These are phyloP conservation scores for Yponomeuta malinellus DNA, from an alignment of 2,888 invertebrate species.

Conservation along the genomic window DNA sequence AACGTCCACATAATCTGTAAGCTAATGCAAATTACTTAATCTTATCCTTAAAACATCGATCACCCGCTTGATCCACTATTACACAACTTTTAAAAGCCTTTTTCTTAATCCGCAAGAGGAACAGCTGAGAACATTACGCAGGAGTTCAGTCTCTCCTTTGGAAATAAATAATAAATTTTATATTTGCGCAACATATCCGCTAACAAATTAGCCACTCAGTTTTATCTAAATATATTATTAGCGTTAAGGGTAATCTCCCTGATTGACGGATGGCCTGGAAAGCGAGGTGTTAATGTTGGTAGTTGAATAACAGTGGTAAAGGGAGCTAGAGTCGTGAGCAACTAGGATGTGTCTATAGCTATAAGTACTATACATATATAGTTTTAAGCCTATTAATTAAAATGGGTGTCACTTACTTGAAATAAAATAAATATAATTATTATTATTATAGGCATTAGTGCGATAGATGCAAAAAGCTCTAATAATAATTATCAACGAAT, in stretches of 20 bases:
- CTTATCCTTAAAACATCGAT: slow-evolving; percentile 64
- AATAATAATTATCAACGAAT: no score
- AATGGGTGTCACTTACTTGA: no score
- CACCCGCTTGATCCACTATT: slow-evolving; percentile 55
- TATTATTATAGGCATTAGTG: background rate
- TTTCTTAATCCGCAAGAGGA: slow-evolving; percentile 45
- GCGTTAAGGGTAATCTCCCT: slow-evolving; percentile 41
- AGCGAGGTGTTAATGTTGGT: background rate
- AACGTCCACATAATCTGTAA: slow-evolving; percentile 20
- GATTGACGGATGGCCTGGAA: slow-evolving; percentile 1
- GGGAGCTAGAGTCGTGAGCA: background rate
- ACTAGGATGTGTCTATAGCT: background rate
- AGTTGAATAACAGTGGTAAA: background rate
- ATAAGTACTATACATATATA: no score
- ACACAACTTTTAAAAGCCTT: slow-evolving; percentile 40
- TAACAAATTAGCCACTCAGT: slow-evolving; percentile 52
- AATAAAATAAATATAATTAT: no score
- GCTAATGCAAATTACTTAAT: slow-evolving; percentile 65
- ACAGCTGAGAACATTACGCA: slow-evolving; percentile 35
- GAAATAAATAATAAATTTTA: slow-evolving; percentile 12
- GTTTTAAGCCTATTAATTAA: no score
- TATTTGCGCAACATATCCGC: slow-evolving; percentile 46
- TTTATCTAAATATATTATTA: slow-evolving; percentile 49
- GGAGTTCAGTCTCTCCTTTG: slow-evolving; percentile 17
- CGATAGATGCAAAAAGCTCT: background rate